phyloP scores from a whole-genome alignment of 2,888 invertebrate species.

The Caenorhabditis sp. region DNA sequence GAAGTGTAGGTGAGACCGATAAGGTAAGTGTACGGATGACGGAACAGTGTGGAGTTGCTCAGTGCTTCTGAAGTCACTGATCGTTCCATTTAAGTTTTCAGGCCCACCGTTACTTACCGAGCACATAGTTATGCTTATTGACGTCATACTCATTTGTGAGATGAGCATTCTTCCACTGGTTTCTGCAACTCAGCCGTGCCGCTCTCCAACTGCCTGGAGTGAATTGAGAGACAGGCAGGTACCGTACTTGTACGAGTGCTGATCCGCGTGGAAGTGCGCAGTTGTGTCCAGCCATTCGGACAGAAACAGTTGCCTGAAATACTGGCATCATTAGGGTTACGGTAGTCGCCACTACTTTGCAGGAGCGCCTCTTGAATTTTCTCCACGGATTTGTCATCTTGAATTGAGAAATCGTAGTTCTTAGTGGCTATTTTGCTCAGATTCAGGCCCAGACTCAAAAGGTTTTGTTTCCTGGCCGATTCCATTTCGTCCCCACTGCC shows the following conservation, averaged over 20 bases:
- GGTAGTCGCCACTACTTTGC: too few relatives aligned
- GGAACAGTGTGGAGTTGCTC: not conserved
- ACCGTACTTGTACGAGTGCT: conserved; percentile 17
- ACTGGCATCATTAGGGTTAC: too few relatives aligned
- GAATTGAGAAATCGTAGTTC: too few relatives aligned
- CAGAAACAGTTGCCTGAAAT: conserved; percentile 60
- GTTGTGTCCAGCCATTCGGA: conserved; percentile 38
- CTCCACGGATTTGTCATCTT: not conserved
- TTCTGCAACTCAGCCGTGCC: conserved; percentile 33
- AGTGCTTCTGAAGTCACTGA: not conserved
- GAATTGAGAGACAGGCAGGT: conserved; percentile 12
- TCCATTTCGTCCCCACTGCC: too few relatives aligned
- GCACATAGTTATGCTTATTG: conserved; percentile 28
- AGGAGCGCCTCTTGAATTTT: conserved; percentile 1
- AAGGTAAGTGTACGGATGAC: conserved; percentile 2
- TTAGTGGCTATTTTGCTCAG: too few relatives aligned
- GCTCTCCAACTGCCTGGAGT: conserved; percentile 27
- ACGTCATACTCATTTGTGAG: conserved; percentile 25
- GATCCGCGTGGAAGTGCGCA: not conserved
- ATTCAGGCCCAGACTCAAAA: too few relatives aligned
- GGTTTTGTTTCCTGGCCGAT: too few relatives aligned
- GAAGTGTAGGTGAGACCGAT: conserved; percentile 1
- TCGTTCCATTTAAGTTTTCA: too few relatives aligned
- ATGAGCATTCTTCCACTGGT: conserved; percentile 5
- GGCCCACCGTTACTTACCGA: too few relatives aligned